phyloP scores from a whole-genome alignment of 2,797 vertebrate species.

The Aphelocoma californica region DNA sequence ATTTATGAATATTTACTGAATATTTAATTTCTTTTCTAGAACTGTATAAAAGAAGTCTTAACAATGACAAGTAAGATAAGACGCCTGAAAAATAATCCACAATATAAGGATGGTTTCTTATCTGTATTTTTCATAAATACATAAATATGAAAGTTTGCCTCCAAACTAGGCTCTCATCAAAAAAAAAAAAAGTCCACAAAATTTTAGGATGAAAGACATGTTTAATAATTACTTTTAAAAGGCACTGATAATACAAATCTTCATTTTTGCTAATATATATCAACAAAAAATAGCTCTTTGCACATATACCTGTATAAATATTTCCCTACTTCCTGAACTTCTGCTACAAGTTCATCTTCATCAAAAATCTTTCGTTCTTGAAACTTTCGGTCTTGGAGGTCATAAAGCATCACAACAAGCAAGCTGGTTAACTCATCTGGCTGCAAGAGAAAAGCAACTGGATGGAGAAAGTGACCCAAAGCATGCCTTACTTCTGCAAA shows the following conservation, averaged over 20 bases:
- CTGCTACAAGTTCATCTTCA: slow-evolving; percentile 70
- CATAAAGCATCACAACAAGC: slow-evolving; percentile 87
- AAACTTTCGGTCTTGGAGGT: slow-evolving; percentile 89
- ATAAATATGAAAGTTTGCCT: background rate
- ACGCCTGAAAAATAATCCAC: background rate
- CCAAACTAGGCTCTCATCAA: background rate
- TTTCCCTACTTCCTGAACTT: slow-evolving; percentile 82
- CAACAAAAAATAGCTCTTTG: background rate
- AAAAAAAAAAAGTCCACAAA: background rate
- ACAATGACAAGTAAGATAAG: background rate
- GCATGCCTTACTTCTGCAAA: background rate
- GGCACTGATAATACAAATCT: background rate
- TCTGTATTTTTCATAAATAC: background rate
- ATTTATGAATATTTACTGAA: background rate
- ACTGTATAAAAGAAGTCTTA: background rate
- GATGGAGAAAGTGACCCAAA: background rate
- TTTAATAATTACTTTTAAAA: background rate
- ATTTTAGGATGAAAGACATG: background rate
- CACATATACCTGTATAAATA: slow-evolving; percentile 77
- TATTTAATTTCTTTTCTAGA: background rate
- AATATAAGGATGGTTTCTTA: background rate
- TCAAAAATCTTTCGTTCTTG: slow-evolving; percentile 63
- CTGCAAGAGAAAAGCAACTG: slow-evolving; percentile 68
- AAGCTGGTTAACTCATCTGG: slow-evolving; percentile 83
- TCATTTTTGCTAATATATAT: background rate